These are phyloP conservation scores for Xyrichtys novacula DNA, from an alignment of 2,797 vertebrate genomes.

Conservation along the genomic window DNA sequence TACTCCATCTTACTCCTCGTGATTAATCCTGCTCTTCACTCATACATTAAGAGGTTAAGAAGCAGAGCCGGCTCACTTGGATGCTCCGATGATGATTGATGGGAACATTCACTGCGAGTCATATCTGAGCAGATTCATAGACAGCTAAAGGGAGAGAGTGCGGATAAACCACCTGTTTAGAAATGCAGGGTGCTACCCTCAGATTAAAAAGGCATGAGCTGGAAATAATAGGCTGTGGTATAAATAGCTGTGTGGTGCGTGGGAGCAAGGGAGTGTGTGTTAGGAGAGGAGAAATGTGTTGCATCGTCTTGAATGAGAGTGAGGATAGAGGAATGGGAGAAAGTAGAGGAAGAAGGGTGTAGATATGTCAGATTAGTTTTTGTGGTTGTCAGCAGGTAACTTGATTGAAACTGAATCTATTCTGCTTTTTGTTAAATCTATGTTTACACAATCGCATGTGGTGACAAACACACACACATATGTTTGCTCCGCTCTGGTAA, in stretches of 20 bases:
- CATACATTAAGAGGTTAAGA: slow-evolving; percentile 3
- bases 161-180: slow-evolving; percentile 54
- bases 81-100: slow-evolving; percentile 3
- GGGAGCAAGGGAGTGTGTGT: slow-evolving; percentile 55
- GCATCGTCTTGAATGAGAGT: slow-evolving; percentile 42
- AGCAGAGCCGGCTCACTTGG: neutral
- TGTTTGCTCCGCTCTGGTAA: slow-evolving; percentile 23
- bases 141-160: slow-evolving; percentile 1
- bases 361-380: slow-evolving; percentile 5
- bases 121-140: slow-evolving; percentile 7
- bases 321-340: slow-evolving; percentile 9
- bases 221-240: slow-evolving; percentile 71
- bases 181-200: slow-evolving; percentile 59
- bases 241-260: slow-evolving; percentile 67
- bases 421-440: neutral
- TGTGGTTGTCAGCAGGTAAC: slow-evolving; percentile 22
- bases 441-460: neutral
- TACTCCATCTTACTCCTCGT: neutral
- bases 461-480: neutral
- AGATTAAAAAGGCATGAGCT: slow-evolving; percentile 77
- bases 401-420: too few species aligned
- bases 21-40: neutral
- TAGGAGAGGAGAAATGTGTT: slow-evolving; percentile 41
- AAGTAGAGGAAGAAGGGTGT: neutral
- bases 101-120: slow-evolving; percentile 6